Evolutionary conservation across 1,140 invertebrate species (phyloP).

Genomic region (Yoshiicerus persimilis): DNA sequence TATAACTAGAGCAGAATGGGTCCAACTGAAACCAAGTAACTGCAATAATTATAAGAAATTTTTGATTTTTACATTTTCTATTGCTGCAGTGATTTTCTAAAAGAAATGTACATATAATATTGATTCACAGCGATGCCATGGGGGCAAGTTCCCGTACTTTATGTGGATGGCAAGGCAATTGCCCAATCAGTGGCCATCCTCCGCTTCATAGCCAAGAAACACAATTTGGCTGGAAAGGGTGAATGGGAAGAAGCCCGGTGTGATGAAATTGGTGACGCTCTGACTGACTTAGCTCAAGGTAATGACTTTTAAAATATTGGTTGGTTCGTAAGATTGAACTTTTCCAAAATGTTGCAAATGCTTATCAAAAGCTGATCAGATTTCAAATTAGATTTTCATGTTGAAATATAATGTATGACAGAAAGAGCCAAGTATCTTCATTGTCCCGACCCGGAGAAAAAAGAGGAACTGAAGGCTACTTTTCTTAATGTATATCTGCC

Average conservation of each 20-base stretch:
- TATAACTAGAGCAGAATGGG: conserved; percentile 52
- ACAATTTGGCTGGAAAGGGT: neutral
- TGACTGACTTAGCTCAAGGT: neutral
- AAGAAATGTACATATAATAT: neutral
- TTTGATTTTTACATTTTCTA: neutral
- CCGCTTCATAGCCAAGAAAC: neutral
- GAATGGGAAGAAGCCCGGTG: neutral
- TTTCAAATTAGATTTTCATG: neutral
- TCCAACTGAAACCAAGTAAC: conserved; percentile 54
- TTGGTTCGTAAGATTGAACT: too few relatives aligned
- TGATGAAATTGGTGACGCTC: neutral
- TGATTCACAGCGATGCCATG: neutral
- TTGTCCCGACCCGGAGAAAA: neutral
- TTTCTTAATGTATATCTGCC: neutral
- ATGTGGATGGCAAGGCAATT: neutral
- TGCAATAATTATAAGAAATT: too few relatives aligned
- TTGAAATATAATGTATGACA: neutral
- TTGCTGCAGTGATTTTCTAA: neutral
- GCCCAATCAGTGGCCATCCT: neutral
- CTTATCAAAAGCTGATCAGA: neutral
- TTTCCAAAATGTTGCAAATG: neutral
- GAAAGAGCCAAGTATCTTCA: neutral
- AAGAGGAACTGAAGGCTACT: neutral
- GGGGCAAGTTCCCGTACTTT: neutral
- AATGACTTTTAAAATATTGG: neutral